A percentile compares a stretch with the other conserved stretches of the same genome.
These are phyloP conservation scores for Diplodus sargus DNA, from an alignment of 2,797 vertebrate species.

Conservation along the genomic window DNA sequence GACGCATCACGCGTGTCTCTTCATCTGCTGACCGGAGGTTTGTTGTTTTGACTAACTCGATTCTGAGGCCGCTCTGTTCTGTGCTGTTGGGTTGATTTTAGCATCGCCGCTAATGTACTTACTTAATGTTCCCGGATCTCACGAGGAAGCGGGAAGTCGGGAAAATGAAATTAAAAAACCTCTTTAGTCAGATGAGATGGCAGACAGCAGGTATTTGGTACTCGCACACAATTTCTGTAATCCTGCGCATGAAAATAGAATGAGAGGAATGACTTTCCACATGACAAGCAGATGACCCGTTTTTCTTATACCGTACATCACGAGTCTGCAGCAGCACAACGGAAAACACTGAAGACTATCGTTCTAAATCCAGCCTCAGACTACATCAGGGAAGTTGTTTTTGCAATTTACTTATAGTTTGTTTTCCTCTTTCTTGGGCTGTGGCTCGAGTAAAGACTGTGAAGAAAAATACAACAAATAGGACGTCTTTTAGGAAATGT, in stretches of 20 bases:
- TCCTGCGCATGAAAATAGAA: neutral
- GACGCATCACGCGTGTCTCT: neutral
- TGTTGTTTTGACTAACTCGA: neutral
- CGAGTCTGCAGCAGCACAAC: neutral
- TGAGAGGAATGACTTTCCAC: neutral
- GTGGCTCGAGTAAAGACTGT: too few species aligned
- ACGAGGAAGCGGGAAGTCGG: conserved; percentile 10
- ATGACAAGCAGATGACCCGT: neutral
- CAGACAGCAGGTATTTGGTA: neutral
- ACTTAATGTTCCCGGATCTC: neutral
- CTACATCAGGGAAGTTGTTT: neutral
- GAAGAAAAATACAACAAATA: neutral
- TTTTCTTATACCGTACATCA: conserved; percentile 4
- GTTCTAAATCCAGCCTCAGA: neutral
- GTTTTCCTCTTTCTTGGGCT: too few species aligned
- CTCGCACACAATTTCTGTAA: neutral
- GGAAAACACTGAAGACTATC: neutral
- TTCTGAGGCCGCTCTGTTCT: neutral
- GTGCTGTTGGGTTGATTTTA: neutral
- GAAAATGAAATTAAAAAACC: neutral
- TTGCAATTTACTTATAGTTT: neutral
- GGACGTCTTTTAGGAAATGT: neutral
- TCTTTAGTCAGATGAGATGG: neutral
- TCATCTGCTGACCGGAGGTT: neutral
- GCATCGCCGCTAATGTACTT: neutral